A percentile compares a stretch with the other conserved stretches of the same genome.
phyloP scores from a whole-genome alignment of 2,888 invertebrate genomes.

The Lepidonotus clava region DNA sequence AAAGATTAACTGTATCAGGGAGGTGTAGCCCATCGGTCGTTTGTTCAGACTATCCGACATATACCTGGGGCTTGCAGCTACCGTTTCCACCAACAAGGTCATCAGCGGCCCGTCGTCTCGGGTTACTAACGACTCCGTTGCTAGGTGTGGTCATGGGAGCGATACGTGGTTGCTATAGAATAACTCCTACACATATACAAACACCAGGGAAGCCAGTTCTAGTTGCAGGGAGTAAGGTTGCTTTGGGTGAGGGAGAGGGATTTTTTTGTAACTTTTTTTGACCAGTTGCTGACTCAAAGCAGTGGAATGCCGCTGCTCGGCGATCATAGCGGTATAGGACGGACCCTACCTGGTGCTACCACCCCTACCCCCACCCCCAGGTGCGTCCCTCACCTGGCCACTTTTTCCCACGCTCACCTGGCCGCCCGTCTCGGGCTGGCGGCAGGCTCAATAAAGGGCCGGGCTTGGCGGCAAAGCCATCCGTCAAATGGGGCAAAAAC shows the following conservation, averaged over 20 bases:
- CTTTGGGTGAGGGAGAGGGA: background rate
- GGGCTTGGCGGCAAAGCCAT: too few relatives aligned
- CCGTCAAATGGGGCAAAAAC: too few relatives aligned
- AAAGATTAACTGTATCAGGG: too few relatives aligned
- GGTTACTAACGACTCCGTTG: conserved; percentile 1
- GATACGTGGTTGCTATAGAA: background rate
- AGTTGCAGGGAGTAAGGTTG: background rate
- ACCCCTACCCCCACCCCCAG: background rate
- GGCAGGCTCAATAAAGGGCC: too few relatives aligned
- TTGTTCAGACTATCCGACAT: too few relatives aligned
- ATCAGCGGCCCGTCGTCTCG: background rate
- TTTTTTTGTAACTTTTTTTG: conserved; percentile 35
- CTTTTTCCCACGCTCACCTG: too few relatives aligned
- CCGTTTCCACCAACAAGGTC: too few relatives aligned
- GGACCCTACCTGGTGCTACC: background rate
- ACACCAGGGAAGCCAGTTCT: background rate
- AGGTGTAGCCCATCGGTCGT: too few relatives aligned
- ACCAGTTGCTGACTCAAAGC: conserved; percentile 10
- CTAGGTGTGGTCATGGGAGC: conserved; percentile 44
- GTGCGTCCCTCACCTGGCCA: background rate
- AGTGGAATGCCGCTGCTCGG: background rate
- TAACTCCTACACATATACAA: background rate
- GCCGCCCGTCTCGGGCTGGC: too few relatives aligned
- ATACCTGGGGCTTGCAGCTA: too few relatives aligned
- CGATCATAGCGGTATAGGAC: background rate